phyloP scores from a whole-genome alignment of 2,797 vertebrate species.

The Aldrovandia affinis region DNA sequence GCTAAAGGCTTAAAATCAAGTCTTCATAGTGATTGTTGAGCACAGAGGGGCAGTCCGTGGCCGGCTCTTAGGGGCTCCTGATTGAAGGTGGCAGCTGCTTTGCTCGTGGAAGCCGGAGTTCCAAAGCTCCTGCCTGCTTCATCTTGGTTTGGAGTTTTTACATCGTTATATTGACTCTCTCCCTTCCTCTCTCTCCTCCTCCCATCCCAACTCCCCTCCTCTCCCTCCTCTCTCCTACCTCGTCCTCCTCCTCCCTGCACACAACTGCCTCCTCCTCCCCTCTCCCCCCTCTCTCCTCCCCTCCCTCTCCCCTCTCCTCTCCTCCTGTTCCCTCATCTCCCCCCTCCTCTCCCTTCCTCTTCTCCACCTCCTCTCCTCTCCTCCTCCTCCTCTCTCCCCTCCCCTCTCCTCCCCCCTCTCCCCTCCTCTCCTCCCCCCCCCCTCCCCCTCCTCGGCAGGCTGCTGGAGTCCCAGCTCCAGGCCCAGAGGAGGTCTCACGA shows the following conservation, averaged over 20 bases:
- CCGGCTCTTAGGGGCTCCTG: conserved; percentile 1
- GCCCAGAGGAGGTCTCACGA: conserved; percentile 88
- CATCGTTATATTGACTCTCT: background rate
- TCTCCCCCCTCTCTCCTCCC: background rate
- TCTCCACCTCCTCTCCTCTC: background rate
- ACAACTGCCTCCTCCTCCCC: background rate
- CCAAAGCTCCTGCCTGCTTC: conserved; percentile 20
- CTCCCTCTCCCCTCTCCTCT: too few species aligned
- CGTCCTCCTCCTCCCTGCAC: background rate
- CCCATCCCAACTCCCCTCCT: background rate
- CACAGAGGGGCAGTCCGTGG: conserved; percentile 57
- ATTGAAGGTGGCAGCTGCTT: conserved; percentile 23
- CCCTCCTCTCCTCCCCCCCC: background rate
- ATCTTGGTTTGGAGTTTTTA: background rate
- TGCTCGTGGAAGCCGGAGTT: conserved; percentile 49
- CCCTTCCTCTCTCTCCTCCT: background rate
- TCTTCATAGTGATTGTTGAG: too few species aligned
- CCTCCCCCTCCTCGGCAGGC: conserved; percentile 62
- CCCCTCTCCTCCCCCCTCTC: background rate
- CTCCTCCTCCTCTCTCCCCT: background rate
- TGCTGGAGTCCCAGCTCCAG: conserved; percentile 94
- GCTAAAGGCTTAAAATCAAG: background rate
- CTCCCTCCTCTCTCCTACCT: background rate
- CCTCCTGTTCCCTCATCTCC: background rate
- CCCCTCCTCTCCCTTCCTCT: background rate